phyloP scores from a whole-genome alignment of 35 echinoderm and acorn worm genomes.

The Amphiura filiformis region DNA sequence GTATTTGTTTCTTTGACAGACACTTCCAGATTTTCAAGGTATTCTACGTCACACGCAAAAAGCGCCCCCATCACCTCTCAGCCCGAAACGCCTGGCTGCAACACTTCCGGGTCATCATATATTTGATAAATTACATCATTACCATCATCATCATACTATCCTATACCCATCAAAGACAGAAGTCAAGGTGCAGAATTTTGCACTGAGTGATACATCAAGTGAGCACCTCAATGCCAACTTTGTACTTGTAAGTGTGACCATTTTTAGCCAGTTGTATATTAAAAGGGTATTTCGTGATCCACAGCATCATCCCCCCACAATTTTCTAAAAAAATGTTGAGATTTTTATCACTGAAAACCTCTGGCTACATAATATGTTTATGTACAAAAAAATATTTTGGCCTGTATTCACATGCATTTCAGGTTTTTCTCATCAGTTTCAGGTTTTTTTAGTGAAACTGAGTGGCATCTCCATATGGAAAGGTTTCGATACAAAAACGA shows the following conservation, averaged over 20 bases:
- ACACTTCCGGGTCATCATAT: not conserved
- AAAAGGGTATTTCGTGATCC: no score
- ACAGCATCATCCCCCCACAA: no score
- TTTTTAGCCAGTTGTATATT: no score
- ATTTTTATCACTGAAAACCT: no score
- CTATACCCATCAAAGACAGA: not conserved
- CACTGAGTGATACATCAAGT: not conserved
- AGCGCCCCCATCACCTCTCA: not conserved
- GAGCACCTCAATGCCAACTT: not conserved
- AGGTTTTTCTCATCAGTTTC: no score
- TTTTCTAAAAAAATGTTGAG: no score
- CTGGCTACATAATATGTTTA: no score
- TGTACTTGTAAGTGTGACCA: not conserved
- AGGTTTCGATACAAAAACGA: no score
- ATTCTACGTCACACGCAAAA: not conserved
- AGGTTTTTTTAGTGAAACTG: no score
- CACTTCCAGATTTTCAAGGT: not conserved
- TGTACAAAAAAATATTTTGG: no score
- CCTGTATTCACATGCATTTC: no score
- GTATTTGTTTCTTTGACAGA: not conserved
- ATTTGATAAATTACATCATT: not conserved
- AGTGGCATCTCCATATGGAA: no score
- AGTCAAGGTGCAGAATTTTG: not conserved
- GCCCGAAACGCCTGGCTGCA: not conserved
- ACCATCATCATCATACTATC: not conserved